Conservation (phyloP, 1,140 invertebrate genomes). For the Penaeus vannamei region DNA sequence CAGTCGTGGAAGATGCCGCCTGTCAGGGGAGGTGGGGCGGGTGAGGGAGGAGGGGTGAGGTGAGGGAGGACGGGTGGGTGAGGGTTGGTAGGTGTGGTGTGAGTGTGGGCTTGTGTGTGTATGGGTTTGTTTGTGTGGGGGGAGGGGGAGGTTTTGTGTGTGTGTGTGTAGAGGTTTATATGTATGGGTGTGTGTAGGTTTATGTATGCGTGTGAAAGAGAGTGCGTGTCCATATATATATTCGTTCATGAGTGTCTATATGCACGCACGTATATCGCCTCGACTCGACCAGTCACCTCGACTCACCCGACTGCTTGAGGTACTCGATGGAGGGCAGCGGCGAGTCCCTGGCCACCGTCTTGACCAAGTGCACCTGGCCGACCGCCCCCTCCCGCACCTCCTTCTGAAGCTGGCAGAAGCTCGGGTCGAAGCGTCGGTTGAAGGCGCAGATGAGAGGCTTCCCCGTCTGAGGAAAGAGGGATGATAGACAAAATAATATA, state of each 20-base stretch:
- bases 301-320: slow-evolving; percentile 76
- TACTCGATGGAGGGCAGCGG: slow-evolving; percentile 78
- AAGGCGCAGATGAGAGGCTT: slow-evolving; percentile 79
- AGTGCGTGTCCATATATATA: no score
- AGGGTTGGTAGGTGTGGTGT: no score
- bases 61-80: not conserved
- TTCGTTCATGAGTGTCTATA: no score
- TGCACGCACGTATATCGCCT: not conserved
- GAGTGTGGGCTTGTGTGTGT: no score
- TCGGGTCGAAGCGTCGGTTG: slow-evolving; percentile 80
- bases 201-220: no score
- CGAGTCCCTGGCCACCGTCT: slow-evolving; percentile 78
- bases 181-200: no score
- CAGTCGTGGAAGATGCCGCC: slow-evolving; percentile 84
- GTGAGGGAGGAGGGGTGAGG: no score
- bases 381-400: slow-evolving; percentile 76
- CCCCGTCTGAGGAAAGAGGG: slow-evolving; percentile 67
- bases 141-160: no score
- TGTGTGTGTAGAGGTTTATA: no score
- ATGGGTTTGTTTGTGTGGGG: not conserved
- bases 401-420: slow-evolving; percentile 74
- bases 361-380: slow-evolving; percentile 78
- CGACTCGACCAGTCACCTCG: no score
- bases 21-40: slow-evolving; percentile 63
- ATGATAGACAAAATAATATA: not conserved